Conservation (phyloP, 2,888 invertebrate species). For the Tachystola acroxantha region DNA sequence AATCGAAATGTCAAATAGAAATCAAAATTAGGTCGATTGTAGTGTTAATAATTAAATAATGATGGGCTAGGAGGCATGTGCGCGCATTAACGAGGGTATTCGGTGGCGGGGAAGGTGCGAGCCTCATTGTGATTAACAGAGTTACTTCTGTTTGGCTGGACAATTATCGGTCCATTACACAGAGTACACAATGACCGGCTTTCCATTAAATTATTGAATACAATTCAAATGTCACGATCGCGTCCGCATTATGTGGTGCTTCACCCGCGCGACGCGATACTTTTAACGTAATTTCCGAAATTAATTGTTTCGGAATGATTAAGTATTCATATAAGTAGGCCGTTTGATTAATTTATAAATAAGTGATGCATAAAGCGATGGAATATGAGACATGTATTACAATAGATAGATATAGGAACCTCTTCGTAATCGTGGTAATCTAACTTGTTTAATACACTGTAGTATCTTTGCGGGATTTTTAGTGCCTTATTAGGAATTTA, state of each 20-base stretch:
- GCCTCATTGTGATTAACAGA: constrained; percentile 69
- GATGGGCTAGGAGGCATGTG: constrained; percentile 47
- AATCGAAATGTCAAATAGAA: constrained; percentile 77
- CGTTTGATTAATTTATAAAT: constrained; percentile 1
- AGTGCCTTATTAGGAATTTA: too few species aligned
- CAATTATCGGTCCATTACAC: constrained; percentile 74
- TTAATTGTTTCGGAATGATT: constrained; percentile 21
- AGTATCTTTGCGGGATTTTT: too few species aligned
- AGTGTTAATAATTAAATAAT: constrained; percentile 77
- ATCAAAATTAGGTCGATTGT: constrained; percentile 78
- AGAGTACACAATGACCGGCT: constrained; percentile 56
- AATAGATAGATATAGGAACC: too few species aligned
- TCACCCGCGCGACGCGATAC: constrained; percentile 21
- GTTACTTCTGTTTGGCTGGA: constrained; percentile 74
- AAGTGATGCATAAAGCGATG: background rate
- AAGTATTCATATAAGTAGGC: constrained; percentile 7
- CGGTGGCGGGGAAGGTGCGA: constrained; percentile 53
- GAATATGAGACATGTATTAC: too few species aligned
- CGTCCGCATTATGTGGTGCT: constrained; percentile 31
- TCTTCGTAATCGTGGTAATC: too few species aligned
- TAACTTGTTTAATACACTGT: too few species aligned
- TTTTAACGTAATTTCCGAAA: constrained; percentile 17
- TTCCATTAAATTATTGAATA: constrained; percentile 63
- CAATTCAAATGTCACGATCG: constrained; percentile 46
- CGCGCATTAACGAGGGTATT: constrained; percentile 37